Base-by-base conservation (phyloP, 1,140 invertebrate genomes). In the Pectinophora gossypiella region DNA sequence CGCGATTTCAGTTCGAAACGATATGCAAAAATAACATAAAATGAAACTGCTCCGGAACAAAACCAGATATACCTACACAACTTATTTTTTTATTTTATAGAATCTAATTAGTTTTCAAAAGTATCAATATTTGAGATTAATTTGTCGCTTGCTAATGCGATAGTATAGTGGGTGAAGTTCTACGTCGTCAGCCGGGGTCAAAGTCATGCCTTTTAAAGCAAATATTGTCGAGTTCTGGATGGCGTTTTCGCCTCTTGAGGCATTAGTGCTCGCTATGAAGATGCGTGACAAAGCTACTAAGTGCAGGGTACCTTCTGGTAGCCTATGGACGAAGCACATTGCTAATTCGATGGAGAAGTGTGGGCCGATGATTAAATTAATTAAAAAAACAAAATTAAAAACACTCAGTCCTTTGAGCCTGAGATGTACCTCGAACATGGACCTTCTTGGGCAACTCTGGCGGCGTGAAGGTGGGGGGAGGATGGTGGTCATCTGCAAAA, bases 401-500 rank as follows among this genome's bases (percentile, higher is more conserved):
- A 54, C 73, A 74, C 79, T 83, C 77, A 73, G 72, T 72, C 73
- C 64, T 65, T n/a, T 70, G 61, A 76, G 76, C 59, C 76, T 80
- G 80, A 81, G 74, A 80, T 82, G 73, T 96, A 96, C 95, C 95
- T 96, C 95, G 92, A 89, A 96, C 92, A 94, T 97, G 95, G 92
- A 96, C 95, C 93, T 95, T 95, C 93, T 97, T 97, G 90, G 95
- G 95, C 91, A 97, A 94, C 94, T 97, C 96, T 92, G 96, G 95
- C 91, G 95, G 95, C 90, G 95, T 97, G 92, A 96, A 97, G 90
- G 95, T 96, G 89, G 95, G 95, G 90, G 95, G 94, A 92, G 94
- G 94, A 92, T 95, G 94, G 91, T 95, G 94, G 90, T 96, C 94
- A 95, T 96, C 94, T 96, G 94, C 91, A 95, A 95, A 93, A 94